Conservation (phyloP, 1,140 invertebrate species). For the Micrasema minimum region DNA sequence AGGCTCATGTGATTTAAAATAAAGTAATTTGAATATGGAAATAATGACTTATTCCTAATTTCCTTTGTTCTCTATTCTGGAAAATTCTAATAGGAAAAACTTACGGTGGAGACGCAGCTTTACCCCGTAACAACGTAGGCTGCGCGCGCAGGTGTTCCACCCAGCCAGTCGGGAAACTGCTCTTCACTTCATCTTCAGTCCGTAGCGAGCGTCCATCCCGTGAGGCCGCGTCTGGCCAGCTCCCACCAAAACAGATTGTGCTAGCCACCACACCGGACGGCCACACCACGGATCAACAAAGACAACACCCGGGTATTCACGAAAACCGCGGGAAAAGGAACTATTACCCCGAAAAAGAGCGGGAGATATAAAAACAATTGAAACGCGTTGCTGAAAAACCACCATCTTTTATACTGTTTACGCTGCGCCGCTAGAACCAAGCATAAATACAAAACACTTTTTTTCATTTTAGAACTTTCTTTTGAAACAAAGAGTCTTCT, state of each 20-base stretch:
- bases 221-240: neutral
- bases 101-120: neutral
- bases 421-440: neutral
- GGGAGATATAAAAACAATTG: too few relatives aligned
- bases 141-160: slow-evolving; percentile 20
- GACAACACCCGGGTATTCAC: neutral
- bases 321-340: neutral
- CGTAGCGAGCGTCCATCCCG: slow-evolving; percentile 16
- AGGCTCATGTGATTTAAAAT: too few relatives aligned
- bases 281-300: neutral
- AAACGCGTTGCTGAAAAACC: neutral
- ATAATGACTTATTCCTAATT: too few relatives aligned
- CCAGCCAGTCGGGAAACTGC: slow-evolving; percentile 7
- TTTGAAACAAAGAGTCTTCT: neutral
- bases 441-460: too few relatives aligned
- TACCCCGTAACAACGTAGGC: neutral
- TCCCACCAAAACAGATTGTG: slow-evolving; percentile 6
- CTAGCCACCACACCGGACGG: neutral
- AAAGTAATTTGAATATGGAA: too few relatives aligned
- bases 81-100: neutral
- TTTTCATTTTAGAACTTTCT: too few relatives aligned
- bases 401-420: slow-evolving; percentile 29
- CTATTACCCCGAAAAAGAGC: too few relatives aligned
- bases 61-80: neutral
- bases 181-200: slow-evolving; percentile 6